phyloP scores from a whole-genome alignment of 2,888 invertebrate genomes.

The Diplazon laetatorius region DNA sequence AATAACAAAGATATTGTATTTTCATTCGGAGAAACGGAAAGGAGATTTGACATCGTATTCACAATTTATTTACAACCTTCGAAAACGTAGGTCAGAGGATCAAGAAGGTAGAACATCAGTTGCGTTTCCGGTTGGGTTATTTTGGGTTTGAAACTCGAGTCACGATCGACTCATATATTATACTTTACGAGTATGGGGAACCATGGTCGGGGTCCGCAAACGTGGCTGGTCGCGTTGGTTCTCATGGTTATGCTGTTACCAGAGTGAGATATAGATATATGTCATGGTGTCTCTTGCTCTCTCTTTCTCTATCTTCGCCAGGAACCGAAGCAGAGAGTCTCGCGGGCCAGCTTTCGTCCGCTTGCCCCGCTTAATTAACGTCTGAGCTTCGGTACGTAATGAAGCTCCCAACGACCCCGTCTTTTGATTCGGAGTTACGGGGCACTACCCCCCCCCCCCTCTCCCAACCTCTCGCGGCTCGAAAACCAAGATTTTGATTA shows the following conservation, averaged over 20 bases:
- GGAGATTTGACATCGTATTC: background rate
- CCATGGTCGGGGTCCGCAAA: constrained; percentile 47
- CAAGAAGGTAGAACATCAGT: constrained; percentile 54
- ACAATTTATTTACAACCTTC: constrained; percentile 35
- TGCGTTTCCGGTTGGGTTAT: constrained; percentile 49
- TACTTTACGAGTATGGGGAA: constrained; percentile 61
- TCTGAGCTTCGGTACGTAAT: constrained; percentile 71
- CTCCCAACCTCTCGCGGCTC: constrained; percentile 36
- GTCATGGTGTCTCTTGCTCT: background rate
- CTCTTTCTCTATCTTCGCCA: constrained; percentile 28
- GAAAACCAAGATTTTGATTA: constrained; percentile 77
- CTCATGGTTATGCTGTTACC: constrained; percentile 41
- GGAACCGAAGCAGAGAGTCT: constrained; percentile 50
- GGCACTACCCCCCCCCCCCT: too few species aligned
- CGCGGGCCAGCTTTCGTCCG: constrained; percentile 63
- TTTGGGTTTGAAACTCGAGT: constrained; percentile 55
- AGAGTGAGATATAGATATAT: too few species aligned
- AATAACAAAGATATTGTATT: background rate
- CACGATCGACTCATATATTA: constrained; percentile 65
- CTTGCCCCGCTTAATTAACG: constrained; percentile 68
- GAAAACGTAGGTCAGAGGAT: constrained; percentile 43
- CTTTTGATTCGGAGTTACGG: constrained; percentile 72
- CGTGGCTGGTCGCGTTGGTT: constrained; percentile 43
- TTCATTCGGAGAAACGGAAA: constrained; percentile 7
- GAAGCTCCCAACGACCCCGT: constrained; percentile 71